Evolutionary conservation across 2,888 invertebrate species (phyloP).

Genomic region (Deilephila elpenor): DNA sequence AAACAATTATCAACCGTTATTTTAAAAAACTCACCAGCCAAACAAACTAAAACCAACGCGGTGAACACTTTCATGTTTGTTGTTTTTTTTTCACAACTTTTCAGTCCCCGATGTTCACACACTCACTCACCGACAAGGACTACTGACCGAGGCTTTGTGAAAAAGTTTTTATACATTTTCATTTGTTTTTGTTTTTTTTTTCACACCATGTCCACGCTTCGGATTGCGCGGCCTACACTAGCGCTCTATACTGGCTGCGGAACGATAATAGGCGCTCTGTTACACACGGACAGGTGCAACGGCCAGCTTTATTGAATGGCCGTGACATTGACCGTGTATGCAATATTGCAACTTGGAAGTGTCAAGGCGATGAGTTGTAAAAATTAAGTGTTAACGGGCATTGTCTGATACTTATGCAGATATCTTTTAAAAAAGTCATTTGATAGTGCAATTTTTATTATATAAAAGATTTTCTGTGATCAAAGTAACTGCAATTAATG

Average conservation of each 20-base stretch:
- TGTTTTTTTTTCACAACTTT: slow-evolving; percentile 38
- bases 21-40: slow-evolving; percentile 56
- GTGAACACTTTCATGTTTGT: slow-evolving; percentile 52
- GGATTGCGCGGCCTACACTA: slow-evolving; percentile 47
- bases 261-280: slow-evolving; percentile 54
- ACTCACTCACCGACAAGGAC: slow-evolving; percentile 52
- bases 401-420: too few species aligned
- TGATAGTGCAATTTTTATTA: too few species aligned
- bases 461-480: too few species aligned
- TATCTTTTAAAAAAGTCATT: too few species aligned
- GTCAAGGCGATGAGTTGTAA: slow-evolving; percentile 3
- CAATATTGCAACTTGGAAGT: not conserved
- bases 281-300: slow-evolving; percentile 43
- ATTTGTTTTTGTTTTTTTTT: slow-evolving; percentile 46
- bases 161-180: slow-evolving; percentile 68
- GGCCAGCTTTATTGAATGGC: slow-evolving; percentile 26
- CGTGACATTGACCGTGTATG: slow-evolving; percentile 8
- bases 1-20: not conserved
- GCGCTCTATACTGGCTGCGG: slow-evolving; percentile 44
- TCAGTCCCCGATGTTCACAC: slow-evolving; percentile 46
- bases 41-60: slow-evolving; percentile 54
- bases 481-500: too few species aligned
- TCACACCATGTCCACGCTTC: slow-evolving; percentile 45
- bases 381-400: too few species aligned
- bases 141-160: slow-evolving; percentile 48